phyloP scores from a whole-genome alignment of 1,140 invertebrate species.

The Drosophila varians region DNA sequence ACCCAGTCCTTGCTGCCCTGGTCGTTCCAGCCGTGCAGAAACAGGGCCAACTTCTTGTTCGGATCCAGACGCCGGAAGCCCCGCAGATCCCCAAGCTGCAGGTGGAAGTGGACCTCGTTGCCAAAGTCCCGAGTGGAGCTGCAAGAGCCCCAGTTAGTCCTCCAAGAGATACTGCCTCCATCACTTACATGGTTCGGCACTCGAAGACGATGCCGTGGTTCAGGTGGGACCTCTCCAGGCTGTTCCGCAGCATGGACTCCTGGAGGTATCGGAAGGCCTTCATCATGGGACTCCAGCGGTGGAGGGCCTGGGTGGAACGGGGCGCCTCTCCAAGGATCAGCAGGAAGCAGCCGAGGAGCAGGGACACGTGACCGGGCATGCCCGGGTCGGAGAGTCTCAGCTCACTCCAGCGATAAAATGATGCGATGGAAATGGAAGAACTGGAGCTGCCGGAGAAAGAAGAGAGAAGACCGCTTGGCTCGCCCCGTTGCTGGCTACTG shows the following conservation, averaged over 20 bases:
- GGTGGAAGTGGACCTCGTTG: constrained; percentile 65
- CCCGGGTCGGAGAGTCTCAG: not conserved
- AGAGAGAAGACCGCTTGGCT: constrained; percentile 49
- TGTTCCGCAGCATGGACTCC: constrained; percentile 71
- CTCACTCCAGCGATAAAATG: not conserved
- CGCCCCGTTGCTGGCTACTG: constrained; percentile 79
- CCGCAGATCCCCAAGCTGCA: constrained; percentile 70
- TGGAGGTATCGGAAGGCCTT: constrained; percentile 68
- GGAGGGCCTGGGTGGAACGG: constrained; percentile 8
- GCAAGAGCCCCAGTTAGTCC: not conserved
- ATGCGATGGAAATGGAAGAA: constrained; percentile 14
- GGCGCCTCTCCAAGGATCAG: constrained; percentile 21
- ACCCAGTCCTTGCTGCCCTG: constrained; percentile 79
- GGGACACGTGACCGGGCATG: constrained; percentile 26
- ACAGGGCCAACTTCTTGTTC: constrained; percentile 67
- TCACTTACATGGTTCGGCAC: constrained; percentile 75
- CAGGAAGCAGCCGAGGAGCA: constrained; percentile 37
- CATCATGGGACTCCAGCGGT: constrained; percentile 64
- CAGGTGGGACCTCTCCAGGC: constrained; percentile 70
- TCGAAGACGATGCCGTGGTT: constrained; percentile 78
- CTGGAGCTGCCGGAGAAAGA: not conserved
- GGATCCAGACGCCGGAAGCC: constrained; percentile 70
- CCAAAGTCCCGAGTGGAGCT: constrained; percentile 64
- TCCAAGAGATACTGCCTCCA: not conserved
- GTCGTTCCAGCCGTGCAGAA: constrained; percentile 82